These are phyloP conservation scores for Xiphydria camelus DNA, from an alignment of 2,888 invertebrate species.

Conservation along the genomic window DNA sequence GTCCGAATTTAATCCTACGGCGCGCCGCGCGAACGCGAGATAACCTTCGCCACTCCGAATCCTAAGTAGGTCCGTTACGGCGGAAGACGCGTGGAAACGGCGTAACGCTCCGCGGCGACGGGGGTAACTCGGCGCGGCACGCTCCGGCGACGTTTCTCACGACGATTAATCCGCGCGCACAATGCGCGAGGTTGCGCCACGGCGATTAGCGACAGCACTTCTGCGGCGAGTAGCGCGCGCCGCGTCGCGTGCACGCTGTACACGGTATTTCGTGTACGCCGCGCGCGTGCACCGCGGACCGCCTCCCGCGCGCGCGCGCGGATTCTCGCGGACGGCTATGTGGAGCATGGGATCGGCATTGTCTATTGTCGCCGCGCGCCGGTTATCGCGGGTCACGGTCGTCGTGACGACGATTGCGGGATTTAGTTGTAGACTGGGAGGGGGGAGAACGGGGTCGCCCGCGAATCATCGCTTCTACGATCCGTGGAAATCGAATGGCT, in stretches of 20 bases:
- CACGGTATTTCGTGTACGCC: conserved; percentile 32
- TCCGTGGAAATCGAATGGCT: no score
- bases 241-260: conserved; percentile 22
- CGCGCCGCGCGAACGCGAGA: no score
- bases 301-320: no score
- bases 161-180: conserved; percentile 47
- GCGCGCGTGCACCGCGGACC: no score
- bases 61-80: no score
- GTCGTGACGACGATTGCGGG: conserved; percentile 24
- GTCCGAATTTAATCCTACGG: no score
- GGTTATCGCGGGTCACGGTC: conserved; percentile 49
- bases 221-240: conserved; percentile 27
- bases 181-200: conserved; percentile 43
- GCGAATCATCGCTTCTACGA: no score
- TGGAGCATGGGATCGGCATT: conserved; percentile 55
- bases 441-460: no score
- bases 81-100: no score
- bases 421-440: neutral
- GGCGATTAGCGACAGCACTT: conserved; percentile 50
- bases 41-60: no score
- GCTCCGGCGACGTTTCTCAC: conserved; percentile 40
- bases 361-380: conserved; percentile 46
- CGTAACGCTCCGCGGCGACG: no score
- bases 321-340: no score
- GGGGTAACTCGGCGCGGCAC: conserved; percentile 10